A percentile compares a stretch with the other conserved stretches of the same genome.
Evolutionary conservation across 2,888 invertebrate genomes (phyloP).

Genomic region (Dione juno): DNA sequence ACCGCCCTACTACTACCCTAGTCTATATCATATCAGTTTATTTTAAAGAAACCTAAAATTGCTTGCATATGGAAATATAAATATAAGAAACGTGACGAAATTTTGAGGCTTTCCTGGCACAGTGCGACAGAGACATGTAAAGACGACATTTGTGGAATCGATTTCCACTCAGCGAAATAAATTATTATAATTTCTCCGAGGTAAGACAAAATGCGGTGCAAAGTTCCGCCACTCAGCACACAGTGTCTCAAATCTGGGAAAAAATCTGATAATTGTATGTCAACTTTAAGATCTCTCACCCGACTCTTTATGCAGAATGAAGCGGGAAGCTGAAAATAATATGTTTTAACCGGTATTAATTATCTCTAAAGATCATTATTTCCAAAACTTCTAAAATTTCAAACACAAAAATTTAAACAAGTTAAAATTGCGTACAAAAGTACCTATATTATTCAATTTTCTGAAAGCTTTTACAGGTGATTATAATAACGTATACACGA

Average conservation of each 20-base stretch:
- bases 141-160: no score
- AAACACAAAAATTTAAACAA: not conserved
- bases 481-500: slow-evolving; percentile 28
- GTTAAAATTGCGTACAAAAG: not conserved
- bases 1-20: not conserved
- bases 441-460: slow-evolving; percentile 4
- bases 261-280: no score
- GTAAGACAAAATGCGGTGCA: no score
- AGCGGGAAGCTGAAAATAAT: not conserved
- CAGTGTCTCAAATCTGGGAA: no score
- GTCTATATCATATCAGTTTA: not conserved
- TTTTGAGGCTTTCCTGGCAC: no score
- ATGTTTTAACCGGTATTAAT: not conserved
- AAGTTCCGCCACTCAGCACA: no score
- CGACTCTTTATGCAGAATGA: no score
- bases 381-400: not conserved
- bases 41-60: not conserved
- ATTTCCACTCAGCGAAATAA: no score
- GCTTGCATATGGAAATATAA: not conserved
- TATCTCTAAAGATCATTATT: not conserved
- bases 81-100: not conserved
- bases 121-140: no score
- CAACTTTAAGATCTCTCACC: no score
- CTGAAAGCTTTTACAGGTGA: not conserved
- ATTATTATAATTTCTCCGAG: no score